Conservation (phyloP, 1,140 invertebrate species). For the Euura saliciscinereae region DNA sequence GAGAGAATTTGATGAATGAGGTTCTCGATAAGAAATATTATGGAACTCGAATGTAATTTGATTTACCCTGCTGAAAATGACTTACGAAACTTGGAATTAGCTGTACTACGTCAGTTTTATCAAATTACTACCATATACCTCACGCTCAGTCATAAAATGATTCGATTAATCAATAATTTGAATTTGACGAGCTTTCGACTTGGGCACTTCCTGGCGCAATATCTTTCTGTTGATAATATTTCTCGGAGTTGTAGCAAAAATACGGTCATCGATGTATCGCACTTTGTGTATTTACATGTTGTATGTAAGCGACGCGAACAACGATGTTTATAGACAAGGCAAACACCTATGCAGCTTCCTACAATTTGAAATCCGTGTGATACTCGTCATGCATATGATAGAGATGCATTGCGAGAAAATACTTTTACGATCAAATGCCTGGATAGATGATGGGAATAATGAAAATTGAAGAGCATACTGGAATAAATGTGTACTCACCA, state of each 20-base stretch:
- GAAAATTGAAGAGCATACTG: background rate
- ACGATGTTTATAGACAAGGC: background rate
- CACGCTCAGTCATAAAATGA: too few species aligned
- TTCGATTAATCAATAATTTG: too few species aligned
- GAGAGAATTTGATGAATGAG: too few species aligned
- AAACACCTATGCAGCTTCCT: background rate
- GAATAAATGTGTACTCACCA: slow-evolving; percentile 4
- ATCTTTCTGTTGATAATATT: too few species aligned
- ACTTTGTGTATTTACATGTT: background rate
- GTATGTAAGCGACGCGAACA: background rate
- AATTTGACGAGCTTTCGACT: too few species aligned
- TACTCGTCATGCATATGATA: background rate
- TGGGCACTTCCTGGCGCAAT: too few species aligned
- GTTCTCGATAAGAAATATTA: too few species aligned
- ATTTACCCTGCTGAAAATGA: too few species aligned
- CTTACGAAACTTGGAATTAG: too few species aligned
- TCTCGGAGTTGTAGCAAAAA: background rate
- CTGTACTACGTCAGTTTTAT: too few species aligned
- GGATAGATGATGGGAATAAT: background rate
- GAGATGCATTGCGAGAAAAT: background rate
- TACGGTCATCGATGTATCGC: background rate
- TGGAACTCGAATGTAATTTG: too few species aligned
- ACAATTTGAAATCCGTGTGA: background rate
- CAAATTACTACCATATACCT: too few species aligned
- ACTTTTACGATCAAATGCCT: background rate